Base-by-base conservation (phyloP, 1,140 invertebrate genomes). In the Asobara japonica region DNA sequence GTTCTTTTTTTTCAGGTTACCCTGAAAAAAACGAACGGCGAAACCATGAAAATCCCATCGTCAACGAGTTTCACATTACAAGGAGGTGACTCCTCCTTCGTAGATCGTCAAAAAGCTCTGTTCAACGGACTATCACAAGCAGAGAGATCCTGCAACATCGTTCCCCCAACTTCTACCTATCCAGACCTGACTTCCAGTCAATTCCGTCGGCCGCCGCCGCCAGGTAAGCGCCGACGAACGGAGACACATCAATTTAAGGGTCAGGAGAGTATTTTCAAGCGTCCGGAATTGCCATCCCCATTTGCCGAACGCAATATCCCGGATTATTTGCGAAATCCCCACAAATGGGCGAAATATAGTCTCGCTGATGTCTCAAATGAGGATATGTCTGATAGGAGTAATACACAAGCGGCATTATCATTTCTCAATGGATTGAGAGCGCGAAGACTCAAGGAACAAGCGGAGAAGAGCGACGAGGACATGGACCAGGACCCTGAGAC, bases 271-370 rank as follows among this genome's bases (percentile, higher is more conserved):
- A 93, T 95, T 72, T 95, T 93, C 68, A 94, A 94, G 83, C 88
- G 89, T 74, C 91, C 91, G 4, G 90, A 92, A 80, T 87, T 89
- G 31, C 91, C 91, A 36, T 88, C 91, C 22, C 86, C 88, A 31
- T 90, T 91, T 71, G 80, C 90, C 25, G 83, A 87, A 60, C 85
- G 88, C 71, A 84, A 80, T 36, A 86, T 91, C 29, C 93, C 94
- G 18, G 93, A 93, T 76, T 91, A 91, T 79, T 89, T 92, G 71
- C 90, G 88, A 74, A 93, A 95, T 85, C 94, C 93, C 5, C 89
- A 93, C 76, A 94, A 94, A 80, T 95, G 93, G 92, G 90, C 88
- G 0, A 94, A 91, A 78, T 95, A 95, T 73, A 91, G 89, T 16
- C 82, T 95, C 11, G 90, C 90, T 31, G 92, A 94, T 89, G 92